These are phyloP conservation scores for Lepidocolaptes lacrymiger DNA, from an alignment of 2,797 vertebrate species.

Conservation along the genomic window DNA sequence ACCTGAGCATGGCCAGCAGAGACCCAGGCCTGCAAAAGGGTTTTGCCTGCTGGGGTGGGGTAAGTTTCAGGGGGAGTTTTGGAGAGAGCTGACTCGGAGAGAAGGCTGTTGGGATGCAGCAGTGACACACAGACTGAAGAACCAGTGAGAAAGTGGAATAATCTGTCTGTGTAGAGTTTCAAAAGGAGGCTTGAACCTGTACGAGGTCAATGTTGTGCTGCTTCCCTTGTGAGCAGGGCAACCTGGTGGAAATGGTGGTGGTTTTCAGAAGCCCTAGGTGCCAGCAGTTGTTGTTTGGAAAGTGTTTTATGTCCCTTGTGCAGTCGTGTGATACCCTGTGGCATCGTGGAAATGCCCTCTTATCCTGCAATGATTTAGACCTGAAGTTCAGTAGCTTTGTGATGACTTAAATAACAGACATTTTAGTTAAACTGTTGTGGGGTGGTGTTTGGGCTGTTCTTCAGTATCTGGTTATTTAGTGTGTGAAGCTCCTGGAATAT, in stretches of 20 bases:
- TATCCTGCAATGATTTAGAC: neutral
- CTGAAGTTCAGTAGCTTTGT: neutral
- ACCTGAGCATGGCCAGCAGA: neutral
- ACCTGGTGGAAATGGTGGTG: neutral
- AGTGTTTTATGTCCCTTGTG: neutral
- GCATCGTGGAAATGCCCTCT: neutral
- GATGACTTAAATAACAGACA: neutral
- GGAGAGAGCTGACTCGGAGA: neutral
- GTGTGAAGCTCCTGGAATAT: neutral
- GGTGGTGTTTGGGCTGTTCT: neutral
- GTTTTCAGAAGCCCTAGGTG: neutral
- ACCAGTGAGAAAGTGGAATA: neutral
- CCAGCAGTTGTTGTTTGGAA: fast-evolving
- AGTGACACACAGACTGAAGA: neutral
- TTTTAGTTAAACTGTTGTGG: neutral
- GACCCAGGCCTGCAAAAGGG: neutral
- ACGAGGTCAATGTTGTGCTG: neutral
- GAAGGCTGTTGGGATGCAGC: neutral
- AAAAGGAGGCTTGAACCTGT: neutral
- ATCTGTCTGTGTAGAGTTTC: neutral
- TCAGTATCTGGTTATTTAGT: neutral
- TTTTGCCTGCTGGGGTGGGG: neutral
- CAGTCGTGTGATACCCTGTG: neutral
- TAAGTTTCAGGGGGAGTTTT: neutral
- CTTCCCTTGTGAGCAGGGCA: neutral